Conservation (phyloP, 2,888 invertebrate genomes). For the Selenia dentaria region DNA sequence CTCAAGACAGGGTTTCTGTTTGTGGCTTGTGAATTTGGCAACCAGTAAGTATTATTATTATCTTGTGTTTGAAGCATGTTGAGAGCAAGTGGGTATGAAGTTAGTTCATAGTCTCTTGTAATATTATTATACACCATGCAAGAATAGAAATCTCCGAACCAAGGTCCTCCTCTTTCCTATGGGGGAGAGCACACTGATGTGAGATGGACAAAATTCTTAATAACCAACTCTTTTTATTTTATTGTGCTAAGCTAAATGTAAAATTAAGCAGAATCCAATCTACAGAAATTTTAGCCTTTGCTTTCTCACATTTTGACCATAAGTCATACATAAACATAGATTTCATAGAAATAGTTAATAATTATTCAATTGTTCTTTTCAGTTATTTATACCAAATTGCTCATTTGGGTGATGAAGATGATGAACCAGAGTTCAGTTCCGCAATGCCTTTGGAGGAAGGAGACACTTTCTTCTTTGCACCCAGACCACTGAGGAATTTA, state of each 20-base stretch:
- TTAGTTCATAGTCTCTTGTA: slow-evolving; percentile 39
- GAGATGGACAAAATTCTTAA: slow-evolving; percentile 63
- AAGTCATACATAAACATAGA: too few relatives aligned
- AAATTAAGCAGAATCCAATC: not conserved
- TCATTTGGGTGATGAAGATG: slow-evolving; percentile 99
- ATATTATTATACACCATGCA: slow-evolving; percentile 57
- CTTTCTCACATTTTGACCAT: too few relatives aligned
- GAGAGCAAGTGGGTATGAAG: slow-evolving; percentile 10
- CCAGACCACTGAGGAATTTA: slow-evolving; percentile 95
- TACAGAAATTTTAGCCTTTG: not conserved
- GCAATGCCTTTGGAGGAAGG: slow-evolving; percentile 99
- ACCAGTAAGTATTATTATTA: slow-evolving; percentile 95
- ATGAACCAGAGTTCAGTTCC: slow-evolving; percentile 99
- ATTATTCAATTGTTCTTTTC: too few relatives aligned
- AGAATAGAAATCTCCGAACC: slow-evolving; percentile 84
- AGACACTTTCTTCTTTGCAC: slow-evolving; percentile 99
- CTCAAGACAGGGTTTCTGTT: slow-evolving; percentile 99
- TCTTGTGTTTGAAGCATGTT: too few relatives aligned
- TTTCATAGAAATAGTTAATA: too few relatives aligned
- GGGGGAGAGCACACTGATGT: slow-evolving; percentile 86
- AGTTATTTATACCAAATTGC: slow-evolving; percentile 99
- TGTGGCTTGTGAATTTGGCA: slow-evolving; percentile 99
- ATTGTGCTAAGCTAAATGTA: too few relatives aligned
- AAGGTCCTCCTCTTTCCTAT: slow-evolving; percentile 82
- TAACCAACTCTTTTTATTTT: too few relatives aligned